Evolutionary conservation across 1,140 invertebrate species (phyloP), one percentile per base, ranked within the genome.

Genomic region (Littorina saxatilis): DNA sequence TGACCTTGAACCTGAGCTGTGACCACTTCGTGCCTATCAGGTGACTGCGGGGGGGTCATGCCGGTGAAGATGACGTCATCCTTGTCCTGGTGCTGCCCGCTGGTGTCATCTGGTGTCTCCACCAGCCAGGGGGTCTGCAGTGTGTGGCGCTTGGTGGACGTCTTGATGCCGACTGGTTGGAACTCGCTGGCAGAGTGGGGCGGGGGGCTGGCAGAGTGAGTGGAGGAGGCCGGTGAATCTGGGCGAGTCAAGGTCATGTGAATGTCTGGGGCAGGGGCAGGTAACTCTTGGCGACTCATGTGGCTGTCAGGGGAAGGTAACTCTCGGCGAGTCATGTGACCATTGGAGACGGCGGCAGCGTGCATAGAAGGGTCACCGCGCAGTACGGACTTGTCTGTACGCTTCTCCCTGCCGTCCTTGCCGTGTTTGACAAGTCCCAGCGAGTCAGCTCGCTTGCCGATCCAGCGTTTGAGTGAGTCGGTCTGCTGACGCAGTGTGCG

Each of bases 401-500:
- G 32, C 13, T 32, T n/a, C 37, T 4, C n/a, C 20, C 3, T 39
- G 9, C 23, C 29, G n/a, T 63, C 66, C 50, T 61, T n/a, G 11
- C n/a, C 11, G 55, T 78, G 76, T 27, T 78, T 78, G 5, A 23
- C 58, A 0, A 78, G 76, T 0, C 76, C 76, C 32, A 78, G 58
- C 20, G 63, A 55, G 0, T 39, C 43, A 1, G 76, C 52, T 4
- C 55, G 58, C 17, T 63, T 78, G 7, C 50, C 76, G 37, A 78
- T 78, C 76, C 76, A 78, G 52, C 76, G 76, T 40, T 63, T 61
- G 4, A 78, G 76, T 15, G 27, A 32, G 13, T 78, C 76, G 17
- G 15, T 61, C 29, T 58, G 52, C 23, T 13, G 20, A 2, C 58
- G 52, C 4, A 78, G 76, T 29, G 23, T 9, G 2, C 11, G 17